phyloP scores from a whole-genome alignment of 1,140 invertebrate species.

The Laupala kohalensis region DNA sequence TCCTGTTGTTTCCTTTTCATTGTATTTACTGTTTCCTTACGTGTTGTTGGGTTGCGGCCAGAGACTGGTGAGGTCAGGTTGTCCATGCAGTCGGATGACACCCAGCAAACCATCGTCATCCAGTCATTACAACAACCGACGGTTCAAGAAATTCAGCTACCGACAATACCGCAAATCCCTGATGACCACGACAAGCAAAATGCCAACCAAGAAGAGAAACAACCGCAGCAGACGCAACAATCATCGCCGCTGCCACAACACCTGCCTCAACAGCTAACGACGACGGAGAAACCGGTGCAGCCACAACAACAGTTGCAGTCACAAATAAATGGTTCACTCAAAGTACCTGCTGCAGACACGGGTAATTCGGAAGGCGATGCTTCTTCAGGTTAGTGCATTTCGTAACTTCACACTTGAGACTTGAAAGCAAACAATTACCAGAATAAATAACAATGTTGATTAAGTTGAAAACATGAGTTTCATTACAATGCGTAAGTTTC shows the following conservation, averaged over 20 bases:
- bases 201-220: neutral
- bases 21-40: neutral
- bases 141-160: constrained; percentile 19
- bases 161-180: neutral
- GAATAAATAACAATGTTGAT: too few species aligned
- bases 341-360: too few species aligned
- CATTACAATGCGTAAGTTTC: too few species aligned
- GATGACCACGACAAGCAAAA: neutral
- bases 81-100: constrained; percentile 1
- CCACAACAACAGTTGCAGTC: neutral
- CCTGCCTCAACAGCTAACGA: neutral
- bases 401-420: neutral
- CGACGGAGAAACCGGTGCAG: neutral
- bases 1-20: too few species aligned
- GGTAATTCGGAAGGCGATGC: neutral
- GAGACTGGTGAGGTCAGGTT: constrained; percentile 18
- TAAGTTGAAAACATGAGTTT: too few species aligned
- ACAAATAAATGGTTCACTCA: neutral
- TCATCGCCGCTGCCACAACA: neutral
- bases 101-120: neutral
- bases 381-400: neutral
- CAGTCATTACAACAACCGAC: neutral
- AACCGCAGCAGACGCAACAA: neutral
- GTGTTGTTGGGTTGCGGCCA: constrained; percentile 13
- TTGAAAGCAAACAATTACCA: too few species aligned